phyloP scores from a whole-genome alignment of 2,113 vertebrate species.

The Phodopus roborovskii region DNA sequence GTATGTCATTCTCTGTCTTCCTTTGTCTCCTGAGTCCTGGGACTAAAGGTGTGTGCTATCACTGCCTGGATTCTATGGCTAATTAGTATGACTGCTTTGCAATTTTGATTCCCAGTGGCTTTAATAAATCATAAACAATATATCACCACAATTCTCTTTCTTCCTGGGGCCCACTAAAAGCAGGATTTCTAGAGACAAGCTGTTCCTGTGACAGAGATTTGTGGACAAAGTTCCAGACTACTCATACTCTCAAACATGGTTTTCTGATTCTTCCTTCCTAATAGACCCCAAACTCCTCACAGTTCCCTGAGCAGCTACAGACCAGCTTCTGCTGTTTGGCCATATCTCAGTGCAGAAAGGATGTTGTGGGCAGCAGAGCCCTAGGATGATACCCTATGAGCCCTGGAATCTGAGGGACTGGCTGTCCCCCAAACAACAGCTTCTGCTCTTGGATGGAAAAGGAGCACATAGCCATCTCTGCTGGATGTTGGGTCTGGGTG shows the following conservation, averaged over 20 bases:
- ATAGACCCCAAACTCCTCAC: background rate
- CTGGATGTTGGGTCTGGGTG: background rate
- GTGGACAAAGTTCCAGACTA: background rate
- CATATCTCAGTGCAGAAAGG: background rate
- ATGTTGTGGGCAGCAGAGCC: background rate
- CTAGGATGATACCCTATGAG: fast-evolving
- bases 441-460: background rate
- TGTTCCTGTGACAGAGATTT: slow-evolving; percentile 56
- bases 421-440: background rate
- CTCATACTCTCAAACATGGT: background rate
- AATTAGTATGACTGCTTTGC: too few species aligned
- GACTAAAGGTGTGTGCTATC: too few species aligned
- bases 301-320: background rate
- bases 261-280: background rate
- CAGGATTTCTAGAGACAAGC: slow-evolving; percentile 67
- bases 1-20: slow-evolving; percentile 74
- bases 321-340: background rate
- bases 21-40: background rate
- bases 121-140: too few species aligned
- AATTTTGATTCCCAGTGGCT: too few species aligned
- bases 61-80: too few species aligned
- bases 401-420: background rate
- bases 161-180: slow-evolving; percentile 70
- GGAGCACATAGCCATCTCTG: background rate
- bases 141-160: slow-evolving; percentile 59